phyloP scores from a whole-genome alignment of 2,113 vertebrate species.

The Lepus europaeus region DNA sequence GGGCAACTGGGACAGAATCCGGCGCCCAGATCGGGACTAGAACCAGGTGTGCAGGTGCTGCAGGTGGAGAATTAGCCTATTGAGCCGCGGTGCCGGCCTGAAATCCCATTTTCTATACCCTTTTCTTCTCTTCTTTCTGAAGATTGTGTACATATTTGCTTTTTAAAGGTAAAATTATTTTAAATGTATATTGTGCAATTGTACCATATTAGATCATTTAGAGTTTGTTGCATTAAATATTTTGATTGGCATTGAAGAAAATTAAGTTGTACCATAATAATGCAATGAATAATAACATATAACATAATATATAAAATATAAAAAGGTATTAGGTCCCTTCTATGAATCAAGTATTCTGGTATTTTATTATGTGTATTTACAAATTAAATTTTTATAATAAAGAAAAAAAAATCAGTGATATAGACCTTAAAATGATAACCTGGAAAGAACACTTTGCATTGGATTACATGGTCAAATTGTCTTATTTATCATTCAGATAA shows the following conservation, averaged over 20 bases:
- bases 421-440: background rate
- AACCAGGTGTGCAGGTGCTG: no score
- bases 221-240: background rate
- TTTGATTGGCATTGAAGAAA: slow-evolving; percentile 5
- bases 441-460: background rate
- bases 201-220: background rate
- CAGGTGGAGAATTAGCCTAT: no score
- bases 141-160: background rate
- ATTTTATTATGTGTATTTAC: background rate
- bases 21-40: no score
- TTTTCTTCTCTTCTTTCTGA: background rate
- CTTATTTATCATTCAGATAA: background rate
- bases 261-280: background rate
- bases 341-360: background rate
- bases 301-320: no score
- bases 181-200: background rate
- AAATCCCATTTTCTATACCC: background rate
- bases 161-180: background rate
- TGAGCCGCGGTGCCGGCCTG: no score
- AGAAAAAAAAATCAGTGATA: background rate
- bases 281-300: background rate
- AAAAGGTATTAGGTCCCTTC: background rate
- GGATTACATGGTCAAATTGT: background rate
- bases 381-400: background rate
- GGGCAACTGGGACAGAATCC: no score